Evolutionary conservation across 2,888 invertebrate genomes (phyloP), one percentile per base, ranked within the genome.

Genomic region (Amphipoea lucens): DNA sequence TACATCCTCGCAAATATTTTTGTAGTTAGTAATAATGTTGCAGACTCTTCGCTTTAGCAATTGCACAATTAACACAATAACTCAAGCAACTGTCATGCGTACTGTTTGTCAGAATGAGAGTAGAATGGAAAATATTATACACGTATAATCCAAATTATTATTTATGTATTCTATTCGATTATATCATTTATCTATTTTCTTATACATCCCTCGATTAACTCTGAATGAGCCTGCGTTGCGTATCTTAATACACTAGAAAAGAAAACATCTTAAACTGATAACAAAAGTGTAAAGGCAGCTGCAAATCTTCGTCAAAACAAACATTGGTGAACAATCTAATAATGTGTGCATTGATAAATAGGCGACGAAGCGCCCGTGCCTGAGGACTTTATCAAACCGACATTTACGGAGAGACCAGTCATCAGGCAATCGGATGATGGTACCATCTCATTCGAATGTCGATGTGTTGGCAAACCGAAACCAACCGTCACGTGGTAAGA

Each of bases 371-470:
- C 99, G 95, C 98, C 99, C 92, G 98, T 99, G 95, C 99, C 99
- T 92, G 98, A 98, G 93, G 98, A 99, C 97, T 99, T 98, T 96
- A 98, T 99, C 97, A 99, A 99, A 97, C 99, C 99, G 91, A 99
- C 99, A 91, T 99, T 99, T 97, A 99, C 99, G 94, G 99, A 99
- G 98, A 98, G 99, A 97, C 99, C 99, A 86, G 98, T 99, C 95
- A 99, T 99, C 96, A 98, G 99, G 97, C 99, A 99, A 97, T 98
- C 99, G 93, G 99, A 99, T 93, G 99, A 99, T 97, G 99, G 99
- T 93, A 98, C 98, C 95, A 99, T 99, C 94, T 98, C 98, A 92
- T 99, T 99, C 97, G 99, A 99, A 97, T 99, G 99, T 97, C 98
- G 99, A 97, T 98, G 99, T 96, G 99, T 99, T 95, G 99, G 99